Evolutionary conservation across 2,888 invertebrate genomes (phyloP).

Genomic region (Lampropteryx suffumata): DNA sequence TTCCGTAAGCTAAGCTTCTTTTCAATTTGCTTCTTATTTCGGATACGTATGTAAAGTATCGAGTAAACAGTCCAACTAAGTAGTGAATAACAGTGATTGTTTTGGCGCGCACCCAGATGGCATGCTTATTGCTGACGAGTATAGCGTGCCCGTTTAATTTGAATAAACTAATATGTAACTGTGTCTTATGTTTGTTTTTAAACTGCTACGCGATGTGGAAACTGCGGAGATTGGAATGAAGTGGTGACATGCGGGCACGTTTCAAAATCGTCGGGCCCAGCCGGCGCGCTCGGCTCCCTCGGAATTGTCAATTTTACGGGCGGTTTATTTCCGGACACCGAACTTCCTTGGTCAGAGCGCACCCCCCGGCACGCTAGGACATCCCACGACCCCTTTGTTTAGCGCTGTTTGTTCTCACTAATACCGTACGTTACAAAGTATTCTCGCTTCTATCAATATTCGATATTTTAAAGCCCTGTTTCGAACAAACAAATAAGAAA

Average conservation of each 20-base stretch:
- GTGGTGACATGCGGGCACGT: conserved; percentile 46
- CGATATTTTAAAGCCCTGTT: conserved; percentile 11
- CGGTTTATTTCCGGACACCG: conserved; percentile 85
- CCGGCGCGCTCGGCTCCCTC: conserved; percentile 61
- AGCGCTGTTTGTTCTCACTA: conserved; percentile 49
- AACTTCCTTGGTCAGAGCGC: conserved; percentile 72
- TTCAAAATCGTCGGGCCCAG: conserved; percentile 70
- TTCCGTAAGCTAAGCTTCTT: conserved; percentile 52
- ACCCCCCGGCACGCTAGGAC: conserved; percentile 46
- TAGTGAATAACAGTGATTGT: conserved; percentile 79
- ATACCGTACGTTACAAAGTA: conserved; percentile 17
- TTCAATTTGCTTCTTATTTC: conserved; percentile 48
- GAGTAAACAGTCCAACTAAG: conserved; percentile 58
- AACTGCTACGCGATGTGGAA: conserved; percentile 11
- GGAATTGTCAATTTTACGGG: conserved; percentile 88
- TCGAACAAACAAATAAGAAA: conserved; percentile 30
- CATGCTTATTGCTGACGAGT: conserved; percentile 69
- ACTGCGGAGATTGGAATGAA: conserved; percentile 9
- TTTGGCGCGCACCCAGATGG: conserved; percentile 78
- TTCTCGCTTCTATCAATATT: neutral
- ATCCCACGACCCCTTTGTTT: conserved; percentile 58
- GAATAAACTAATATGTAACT: conserved; percentile 30
- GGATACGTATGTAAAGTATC: conserved; percentile 39
- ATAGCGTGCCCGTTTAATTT: conserved; percentile 36
- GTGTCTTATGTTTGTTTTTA: conserved; percentile 28